Evolutionary conservation across 1,140 invertebrate genomes (phyloP).

Genomic region (Latrodectus geometricus): DNA sequence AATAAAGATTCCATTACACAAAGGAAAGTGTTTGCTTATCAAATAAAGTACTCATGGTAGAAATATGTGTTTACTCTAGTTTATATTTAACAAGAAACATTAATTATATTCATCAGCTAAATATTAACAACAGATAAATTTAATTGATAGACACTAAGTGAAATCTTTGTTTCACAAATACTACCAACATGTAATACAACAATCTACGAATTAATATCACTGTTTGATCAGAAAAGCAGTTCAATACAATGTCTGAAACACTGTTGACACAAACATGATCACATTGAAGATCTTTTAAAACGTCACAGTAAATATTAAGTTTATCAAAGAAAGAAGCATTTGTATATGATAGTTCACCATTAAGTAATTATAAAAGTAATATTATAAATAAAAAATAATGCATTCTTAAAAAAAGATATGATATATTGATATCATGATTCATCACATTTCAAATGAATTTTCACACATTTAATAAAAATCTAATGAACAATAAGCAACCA

Average conservation of each 20-base stretch:
- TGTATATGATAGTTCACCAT: not conserved
- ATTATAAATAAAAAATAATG: not conserved
- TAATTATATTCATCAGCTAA: not conserved
- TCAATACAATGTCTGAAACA: not conserved
- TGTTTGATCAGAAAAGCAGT: not conserved
- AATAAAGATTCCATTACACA: no score
- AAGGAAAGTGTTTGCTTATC: not conserved
- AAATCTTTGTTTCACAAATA: slow-evolving; percentile 43
- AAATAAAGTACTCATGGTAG: not conserved
- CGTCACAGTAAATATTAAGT: not conserved
- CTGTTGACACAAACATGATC: not conserved
- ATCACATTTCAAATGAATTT: slow-evolving; percentile 29
- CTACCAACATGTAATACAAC: slow-evolving; percentile 50
- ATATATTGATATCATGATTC: slow-evolving; percentile 42
- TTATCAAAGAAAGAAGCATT: not conserved
- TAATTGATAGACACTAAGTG: slow-evolving; percentile 13
- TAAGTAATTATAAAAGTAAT: not conserved
- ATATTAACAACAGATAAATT: slow-evolving; percentile 30
- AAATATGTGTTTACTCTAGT: not conserved
- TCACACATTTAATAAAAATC: slow-evolving; percentile 15
- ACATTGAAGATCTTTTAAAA: not conserved
- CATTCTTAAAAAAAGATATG: slow-evolving; percentile 36
- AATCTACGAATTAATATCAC: slow-evolving; percentile 15
- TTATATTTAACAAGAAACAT: not conserved
- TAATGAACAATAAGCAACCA: slow-evolving; percentile 20